phyloP scores from a whole-genome alignment of 2,888 invertebrate species.

The Trichopria drosophilae region DNA sequence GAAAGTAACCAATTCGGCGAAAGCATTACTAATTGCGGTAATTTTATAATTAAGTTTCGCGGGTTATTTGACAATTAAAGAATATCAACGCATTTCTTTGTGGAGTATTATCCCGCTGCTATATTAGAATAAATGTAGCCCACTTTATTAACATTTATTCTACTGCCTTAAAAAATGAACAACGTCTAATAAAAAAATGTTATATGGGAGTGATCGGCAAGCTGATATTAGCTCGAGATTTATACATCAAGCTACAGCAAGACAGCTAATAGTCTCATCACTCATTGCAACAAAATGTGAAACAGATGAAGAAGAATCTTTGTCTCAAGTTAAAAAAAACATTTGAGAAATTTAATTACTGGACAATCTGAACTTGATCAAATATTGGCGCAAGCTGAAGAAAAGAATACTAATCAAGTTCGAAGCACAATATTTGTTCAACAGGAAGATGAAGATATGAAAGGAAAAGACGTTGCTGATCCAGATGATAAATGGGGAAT shows the following conservation, averaged over 20 bases:
- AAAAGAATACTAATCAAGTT: no score
- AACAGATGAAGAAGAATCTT: constrained; percentile 2
- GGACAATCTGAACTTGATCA: background rate
- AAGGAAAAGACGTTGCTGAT: no score
- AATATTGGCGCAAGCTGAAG: background rate
- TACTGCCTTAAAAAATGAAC: constrained; percentile 4
- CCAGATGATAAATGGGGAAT: background rate
- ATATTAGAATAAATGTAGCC: constrained; percentile 22
- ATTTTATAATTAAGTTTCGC: no score
- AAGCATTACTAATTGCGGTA: no score
- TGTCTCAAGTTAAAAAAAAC: background rate
- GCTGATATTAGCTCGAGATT: constrained; percentile 11
- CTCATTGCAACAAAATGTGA: constrained; percentile 10
- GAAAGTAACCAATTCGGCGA: no score
- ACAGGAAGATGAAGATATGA: no score
- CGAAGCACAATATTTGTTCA: no score
- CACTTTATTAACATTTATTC: constrained; percentile 22
- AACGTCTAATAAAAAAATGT: constrained; percentile 10
- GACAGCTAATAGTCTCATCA: background rate
- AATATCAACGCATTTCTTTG: no score
- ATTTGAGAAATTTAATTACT: constrained; percentile 8
- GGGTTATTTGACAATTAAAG: no score
- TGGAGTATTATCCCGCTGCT: constrained; percentile 15
- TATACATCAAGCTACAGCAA: constrained; percentile 1
- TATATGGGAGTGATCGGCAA: constrained; percentile 13